Conservation (phyloP, 2,797 vertebrate genomes). For the Squalus acanthias region DNA sequence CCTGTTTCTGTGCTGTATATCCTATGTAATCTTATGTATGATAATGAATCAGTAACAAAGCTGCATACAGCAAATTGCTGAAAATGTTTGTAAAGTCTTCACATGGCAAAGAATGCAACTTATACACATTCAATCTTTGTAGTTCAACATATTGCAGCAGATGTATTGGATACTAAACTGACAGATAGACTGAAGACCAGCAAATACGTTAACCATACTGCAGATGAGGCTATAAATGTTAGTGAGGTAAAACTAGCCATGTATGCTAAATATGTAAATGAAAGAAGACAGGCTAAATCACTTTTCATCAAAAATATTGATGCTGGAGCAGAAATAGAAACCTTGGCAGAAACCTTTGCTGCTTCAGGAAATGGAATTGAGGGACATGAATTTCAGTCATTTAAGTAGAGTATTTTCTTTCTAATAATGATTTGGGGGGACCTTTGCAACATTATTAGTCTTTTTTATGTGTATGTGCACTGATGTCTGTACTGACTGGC, state of each 20-base stretch:
- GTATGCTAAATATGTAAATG: constrained; percentile 1
- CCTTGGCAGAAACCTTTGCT: neutral
- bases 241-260: neutral
- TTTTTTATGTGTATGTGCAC: neutral
- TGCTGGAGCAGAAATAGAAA: neutral
- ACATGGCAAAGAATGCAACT: neutral
- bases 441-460: neutral
- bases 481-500: neutral
- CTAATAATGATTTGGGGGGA: neutral
- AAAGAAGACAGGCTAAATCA: neutral
- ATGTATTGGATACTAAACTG: neutral
- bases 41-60: neutral
- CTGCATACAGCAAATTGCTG: neutral
- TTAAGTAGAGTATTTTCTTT: neutral
- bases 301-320: neutral
- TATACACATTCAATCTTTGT: neutral
- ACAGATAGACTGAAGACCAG: neutral
- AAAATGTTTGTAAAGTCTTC: constrained; percentile 4
- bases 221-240: neutral
- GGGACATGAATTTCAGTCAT: neutral
- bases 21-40: too few relatives aligned
- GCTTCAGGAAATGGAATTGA: neutral
- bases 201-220: neutral
- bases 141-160: neutral
- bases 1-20: too few relatives aligned